Evolutionary conservation across 2,797 vertebrate species (phyloP).

Genomic region (Galagoides demidoff): DNA sequence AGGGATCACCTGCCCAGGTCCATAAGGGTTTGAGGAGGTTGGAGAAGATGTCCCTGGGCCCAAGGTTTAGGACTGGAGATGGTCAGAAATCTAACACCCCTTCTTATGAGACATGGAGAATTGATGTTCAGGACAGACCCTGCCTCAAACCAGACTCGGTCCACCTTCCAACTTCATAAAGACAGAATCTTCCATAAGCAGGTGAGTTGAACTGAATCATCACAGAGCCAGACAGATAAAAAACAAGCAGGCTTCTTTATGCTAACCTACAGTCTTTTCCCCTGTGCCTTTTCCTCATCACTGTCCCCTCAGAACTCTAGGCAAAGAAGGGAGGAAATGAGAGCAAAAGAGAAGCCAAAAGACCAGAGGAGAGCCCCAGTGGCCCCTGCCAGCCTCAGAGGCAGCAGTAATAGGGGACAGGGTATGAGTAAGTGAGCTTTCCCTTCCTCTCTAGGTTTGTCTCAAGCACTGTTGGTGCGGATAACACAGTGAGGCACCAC

Average conservation of each 20-base stretch:
- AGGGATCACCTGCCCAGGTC: neutral
- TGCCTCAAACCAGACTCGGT: neutral
- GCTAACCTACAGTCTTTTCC: neutral
- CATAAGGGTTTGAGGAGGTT: neutral
- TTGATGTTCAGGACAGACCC: neutral
- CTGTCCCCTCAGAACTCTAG: neutral
- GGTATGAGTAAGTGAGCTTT: too few species aligned
- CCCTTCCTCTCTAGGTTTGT: neutral
- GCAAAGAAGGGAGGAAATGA: neutral
- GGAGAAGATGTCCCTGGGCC: neutral
- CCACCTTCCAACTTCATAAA: neutral
- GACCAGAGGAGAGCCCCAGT: too few species aligned
- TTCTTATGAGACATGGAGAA: neutral
- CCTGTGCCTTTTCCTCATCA: neutral
- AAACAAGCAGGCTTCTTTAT: neutral
- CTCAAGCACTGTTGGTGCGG: neutral
- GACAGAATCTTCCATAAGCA: neutral
- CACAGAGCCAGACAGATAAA: neutral
- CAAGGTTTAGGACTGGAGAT: neutral
- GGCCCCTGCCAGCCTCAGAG: neutral
- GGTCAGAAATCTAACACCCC: neutral
- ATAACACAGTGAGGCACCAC: neutral
- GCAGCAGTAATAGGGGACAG: too few species aligned
- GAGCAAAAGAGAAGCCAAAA: neutral
- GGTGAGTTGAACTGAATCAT: neutral